Base-by-base conservation (phyloP, 2,113 vertebrate genomes). In the Labeo rohita region DNA sequence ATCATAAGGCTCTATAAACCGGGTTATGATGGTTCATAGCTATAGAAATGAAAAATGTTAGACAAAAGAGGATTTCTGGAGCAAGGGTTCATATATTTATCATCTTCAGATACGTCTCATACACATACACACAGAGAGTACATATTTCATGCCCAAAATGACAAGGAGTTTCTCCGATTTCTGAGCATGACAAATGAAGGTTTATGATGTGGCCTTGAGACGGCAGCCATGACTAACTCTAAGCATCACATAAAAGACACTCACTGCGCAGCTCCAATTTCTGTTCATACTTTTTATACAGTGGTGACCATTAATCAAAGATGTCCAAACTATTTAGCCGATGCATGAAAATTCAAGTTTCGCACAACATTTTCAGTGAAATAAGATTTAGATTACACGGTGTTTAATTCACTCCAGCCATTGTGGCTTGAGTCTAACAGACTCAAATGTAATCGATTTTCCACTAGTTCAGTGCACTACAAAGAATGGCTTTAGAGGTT, bases 121-220 rank as follows among this genome's bases (percentile, higher is more conserved):
- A 36, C 49, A 76, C 3, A 74, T 10, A 74, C 9, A 78, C 82
- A 56, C 73, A 84, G 84, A 74, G 72, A 75, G 11, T 7, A 23
- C 72, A 49, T 75, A 49, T 75, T 28, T 75, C 21, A 49, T 49
- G 45, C 43, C n/a, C n/a, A 23, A 70, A 45, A 75, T n/a, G 86
- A 36, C 66, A 79, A 80, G 89, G 89, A 89, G 59, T 73, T 3
- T 49, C 88, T 92, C 90, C 28, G 28, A 83, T 91, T 92, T 91
- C 89, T 83, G 83, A 84, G 79, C 52, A 47, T 89, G 89, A 85
- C 85, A 93, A 90, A 84, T 87, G 52, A 34, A 73, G 83, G 90
- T 91, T 90, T 72, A 90, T 87, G 65, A 66, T 77, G 72, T 82
- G 90, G 87, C 89, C 88, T 90, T 80, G 91, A 91, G 87, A 90